phyloP scores from a whole-genome alignment of 2,888 invertebrate species.

The Calameuta pallipes region DNA sequence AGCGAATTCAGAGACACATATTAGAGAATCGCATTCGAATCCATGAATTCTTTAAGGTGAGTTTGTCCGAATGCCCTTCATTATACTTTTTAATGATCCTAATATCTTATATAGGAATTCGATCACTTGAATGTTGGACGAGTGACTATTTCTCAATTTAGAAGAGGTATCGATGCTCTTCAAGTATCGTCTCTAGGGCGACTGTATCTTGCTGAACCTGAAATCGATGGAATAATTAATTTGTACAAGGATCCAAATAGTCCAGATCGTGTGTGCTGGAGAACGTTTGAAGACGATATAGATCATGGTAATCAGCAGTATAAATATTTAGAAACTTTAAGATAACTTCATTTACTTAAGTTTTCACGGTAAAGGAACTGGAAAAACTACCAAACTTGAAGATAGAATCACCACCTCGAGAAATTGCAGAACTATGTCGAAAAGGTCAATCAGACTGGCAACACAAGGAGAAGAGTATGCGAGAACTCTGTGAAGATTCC shows the following conservation, averaged over 20 bases:
- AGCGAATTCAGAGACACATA: conserved; percentile 76
- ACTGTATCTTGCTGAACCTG: conserved; percentile 72
- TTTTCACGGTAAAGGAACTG: conserved; percentile 75
- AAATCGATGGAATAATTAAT: conserved; percentile 73
- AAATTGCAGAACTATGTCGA: conserved; percentile 67
- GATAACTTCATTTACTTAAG: conserved; percentile 55
- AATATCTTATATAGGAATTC: conserved; percentile 69
- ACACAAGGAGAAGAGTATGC: conserved; percentile 43
- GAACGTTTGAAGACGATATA: conserved; percentile 81
- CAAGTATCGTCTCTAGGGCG: conserved; percentile 72
- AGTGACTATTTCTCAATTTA: conserved; percentile 78
- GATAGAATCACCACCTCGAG: conserved; percentile 70
- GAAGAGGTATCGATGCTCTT: conserved; percentile 75
- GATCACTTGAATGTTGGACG: conserved; percentile 77
- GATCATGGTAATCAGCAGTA: conserved; percentile 73
- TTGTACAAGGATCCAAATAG: conserved; percentile 82
- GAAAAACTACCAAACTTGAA: conserved; percentile 76
- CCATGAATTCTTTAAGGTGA: conserved; percentile 77
- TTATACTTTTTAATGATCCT: conserved; percentile 5
- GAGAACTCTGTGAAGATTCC: conserved; percentile 69
- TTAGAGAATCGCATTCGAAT: conserved; percentile 74
- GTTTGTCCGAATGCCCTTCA: neutral
- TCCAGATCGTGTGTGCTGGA: conserved; percentile 77
- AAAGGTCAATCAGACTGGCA: conserved; percentile 69
- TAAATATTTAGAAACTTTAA: no score